These are phyloP conservation scores for Colostygia pectinataria DNA, from an alignment of 2,888 invertebrate species.

Conservation along the genomic window DNA sequence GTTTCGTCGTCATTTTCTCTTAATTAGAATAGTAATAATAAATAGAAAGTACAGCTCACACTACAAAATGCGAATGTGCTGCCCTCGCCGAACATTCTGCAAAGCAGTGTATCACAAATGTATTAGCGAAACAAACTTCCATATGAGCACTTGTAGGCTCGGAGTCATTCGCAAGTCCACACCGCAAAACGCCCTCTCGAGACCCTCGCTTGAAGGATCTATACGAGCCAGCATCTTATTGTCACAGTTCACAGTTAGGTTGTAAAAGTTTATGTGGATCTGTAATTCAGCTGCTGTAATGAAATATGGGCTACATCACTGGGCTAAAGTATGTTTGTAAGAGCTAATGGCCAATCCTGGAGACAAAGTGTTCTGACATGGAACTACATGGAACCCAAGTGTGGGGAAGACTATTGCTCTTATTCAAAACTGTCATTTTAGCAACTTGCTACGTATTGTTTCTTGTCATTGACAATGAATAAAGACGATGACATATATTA, in stretches of 20 bases:
- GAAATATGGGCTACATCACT: conserved; percentile 10
- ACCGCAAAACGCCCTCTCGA: conserved; percentile 69
- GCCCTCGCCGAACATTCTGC: conserved; percentile 11
- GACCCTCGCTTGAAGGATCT: conserved; percentile 36
- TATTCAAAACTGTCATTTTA: no score
- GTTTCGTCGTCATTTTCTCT: no score
- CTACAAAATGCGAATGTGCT: no score
- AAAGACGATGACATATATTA: no score
- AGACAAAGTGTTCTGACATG: no score
- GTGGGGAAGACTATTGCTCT: no score
- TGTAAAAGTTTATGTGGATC: conserved; percentile 25
- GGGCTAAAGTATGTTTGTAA: background rate
- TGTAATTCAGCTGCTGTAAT: conserved; percentile 14
- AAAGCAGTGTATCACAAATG: conserved; percentile 39
- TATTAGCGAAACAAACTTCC: conserved; percentile 65
- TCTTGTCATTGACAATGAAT: no score
- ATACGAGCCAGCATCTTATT: conserved; percentile 22
- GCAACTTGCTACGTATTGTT: no score
- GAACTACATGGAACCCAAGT: no score
- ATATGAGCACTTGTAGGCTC: conserved; percentile 58
- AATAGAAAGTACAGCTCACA: no score
- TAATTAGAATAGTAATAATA: no score
- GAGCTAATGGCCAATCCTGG: no score
- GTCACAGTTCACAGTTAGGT: conserved; percentile 20
- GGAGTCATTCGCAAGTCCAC: conserved; percentile 57